A percentile compares a stretch with the other conserved stretches of the same genome.
These are phyloP conservation scores for Eurypyga helias DNA, from an alignment of 2,113 vertebrate genomes.

Conservation along the genomic window DNA sequence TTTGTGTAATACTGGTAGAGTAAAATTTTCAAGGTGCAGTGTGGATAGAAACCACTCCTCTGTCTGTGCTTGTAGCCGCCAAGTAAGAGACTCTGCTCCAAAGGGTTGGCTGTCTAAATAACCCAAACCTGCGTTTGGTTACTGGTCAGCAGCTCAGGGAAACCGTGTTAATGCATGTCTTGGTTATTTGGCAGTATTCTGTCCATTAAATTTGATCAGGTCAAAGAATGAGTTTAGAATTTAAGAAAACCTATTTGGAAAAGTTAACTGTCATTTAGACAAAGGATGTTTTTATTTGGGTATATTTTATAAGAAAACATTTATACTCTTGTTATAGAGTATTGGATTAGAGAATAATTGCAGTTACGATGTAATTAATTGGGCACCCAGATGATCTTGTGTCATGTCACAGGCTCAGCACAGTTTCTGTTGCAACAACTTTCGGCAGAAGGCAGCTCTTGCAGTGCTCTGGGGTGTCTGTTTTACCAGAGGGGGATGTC, in stretches of 20 bases:
- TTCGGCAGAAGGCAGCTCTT: not conserved
- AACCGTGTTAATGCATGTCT: fast-evolving
- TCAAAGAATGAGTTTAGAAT: not conserved
- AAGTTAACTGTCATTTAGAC: not conserved
- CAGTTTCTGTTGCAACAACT: fast-evolving
- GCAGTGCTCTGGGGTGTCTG: not conserved
- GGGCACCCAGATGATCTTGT: not conserved
- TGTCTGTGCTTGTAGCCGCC: too few species aligned
- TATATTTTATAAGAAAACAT: not conserved
- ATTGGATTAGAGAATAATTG: not conserved
- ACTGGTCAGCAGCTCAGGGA: not conserved
- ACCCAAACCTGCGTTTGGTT: not conserved
- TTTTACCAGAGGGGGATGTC: fast-evolving
- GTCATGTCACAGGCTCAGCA: not conserved
- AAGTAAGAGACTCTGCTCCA: not conserved
- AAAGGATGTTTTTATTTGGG: not conserved
- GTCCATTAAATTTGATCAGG: not conserved
- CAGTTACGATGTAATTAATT: fast-evolving
- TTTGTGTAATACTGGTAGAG: not conserved
- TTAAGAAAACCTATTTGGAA: too few species aligned
- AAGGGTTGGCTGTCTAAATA: not conserved
- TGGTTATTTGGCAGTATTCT: fast-evolving
- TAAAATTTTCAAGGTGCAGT: not conserved
- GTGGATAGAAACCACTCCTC: not conserved
- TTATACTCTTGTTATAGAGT: too few species aligned